phyloP scores from a whole-genome alignment of 2,888 invertebrate genomes.

The Epiperipatus broadwayi region DNA sequence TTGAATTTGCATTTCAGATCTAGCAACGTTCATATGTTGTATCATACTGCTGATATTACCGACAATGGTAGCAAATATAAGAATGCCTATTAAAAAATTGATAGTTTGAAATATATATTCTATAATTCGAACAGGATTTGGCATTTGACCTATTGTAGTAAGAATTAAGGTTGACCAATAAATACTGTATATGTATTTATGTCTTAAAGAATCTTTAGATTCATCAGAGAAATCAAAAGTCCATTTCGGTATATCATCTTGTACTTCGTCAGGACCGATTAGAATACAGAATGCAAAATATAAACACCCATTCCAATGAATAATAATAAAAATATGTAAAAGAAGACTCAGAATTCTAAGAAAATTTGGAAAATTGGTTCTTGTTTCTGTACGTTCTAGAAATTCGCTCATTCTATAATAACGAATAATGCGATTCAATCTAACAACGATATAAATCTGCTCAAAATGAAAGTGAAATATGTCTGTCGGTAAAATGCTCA shows the following conservation, averaged over 20 bases:
- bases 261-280: slow-evolving; percentile 74
- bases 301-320: slow-evolving; percentile 87
- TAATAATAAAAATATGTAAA: slow-evolving; percentile 63
- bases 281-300: slow-evolving; percentile 76
- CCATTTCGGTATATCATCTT: slow-evolving; percentile 39
- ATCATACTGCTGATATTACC: slow-evolving; percentile 73
- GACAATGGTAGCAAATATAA: slow-evolving; percentile 91
- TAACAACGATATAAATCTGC: too few species aligned
- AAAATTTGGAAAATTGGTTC: slow-evolving; percentile 78
- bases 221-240: too few species aligned
- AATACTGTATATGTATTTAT: slow-evolving; percentile 72
- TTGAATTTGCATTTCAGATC: slow-evolving; percentile 82
- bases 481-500: slow-evolving; percentile 65
- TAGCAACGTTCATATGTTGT: slow-evolving; percentile 84
- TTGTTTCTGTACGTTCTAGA: slow-evolving; percentile 81
- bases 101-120: slow-evolving; percentile 83
- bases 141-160: slow-evolving; percentile 87
- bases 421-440: slow-evolving; percentile 56
- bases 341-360: slow-evolving; percentile 43
- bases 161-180: slow-evolving; percentile 93
- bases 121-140: slow-evolving; percentile 70
- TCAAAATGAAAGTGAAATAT: slow-evolving; percentile 56
- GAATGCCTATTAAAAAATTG: slow-evolving; percentile 76
- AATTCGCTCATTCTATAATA: slow-evolving; percentile 69
- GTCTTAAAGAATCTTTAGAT: too few species aligned